These are phyloP conservation scores for Damaliscus lunatus DNA, from an alignment of 2,113 vertebrate genomes.

Conservation along the genomic window DNA sequence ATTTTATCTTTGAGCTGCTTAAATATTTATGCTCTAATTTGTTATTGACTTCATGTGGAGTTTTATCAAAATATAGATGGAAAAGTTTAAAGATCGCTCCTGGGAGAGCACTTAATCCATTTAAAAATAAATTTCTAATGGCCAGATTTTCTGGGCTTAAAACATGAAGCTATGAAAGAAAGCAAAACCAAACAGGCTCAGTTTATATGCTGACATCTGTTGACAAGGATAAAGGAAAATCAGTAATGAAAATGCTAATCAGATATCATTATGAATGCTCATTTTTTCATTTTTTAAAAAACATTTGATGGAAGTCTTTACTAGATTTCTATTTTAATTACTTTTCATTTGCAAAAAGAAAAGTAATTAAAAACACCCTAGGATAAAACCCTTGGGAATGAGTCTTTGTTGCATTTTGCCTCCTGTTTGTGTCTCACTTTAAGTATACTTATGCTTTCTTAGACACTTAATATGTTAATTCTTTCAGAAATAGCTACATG, in stretches of 20 bases:
- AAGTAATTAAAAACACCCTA: conserved; percentile 38
- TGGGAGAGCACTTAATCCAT: conserved; percentile 78
- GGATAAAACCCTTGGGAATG: background rate
- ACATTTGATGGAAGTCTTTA: conserved; percentile 51
- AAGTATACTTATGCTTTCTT: background rate
- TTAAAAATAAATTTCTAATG: conserved; percentile 77
- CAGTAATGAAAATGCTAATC: conserved; percentile 69
- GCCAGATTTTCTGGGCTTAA: conserved; percentile 74
- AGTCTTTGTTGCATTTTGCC: background rate
- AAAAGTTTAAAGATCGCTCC: conserved; percentile 79
- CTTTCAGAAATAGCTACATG: background rate
- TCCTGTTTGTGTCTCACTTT: background rate
- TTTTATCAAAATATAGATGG: conserved; percentile 83
- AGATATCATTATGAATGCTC: conserved; percentile 51
- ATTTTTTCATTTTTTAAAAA: conserved; percentile 31
- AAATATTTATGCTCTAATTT: conserved; percentile 85
- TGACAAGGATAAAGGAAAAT: conserved; percentile 55
- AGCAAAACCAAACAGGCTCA: conserved; percentile 38
- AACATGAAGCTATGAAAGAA: conserved; percentile 51
- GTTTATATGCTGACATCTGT: conserved; percentile 62
- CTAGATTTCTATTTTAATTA: conserved; percentile 62
- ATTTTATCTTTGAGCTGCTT: conserved; percentile 76
- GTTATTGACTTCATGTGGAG: conserved; percentile 84
- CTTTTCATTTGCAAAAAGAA: conserved; percentile 56
- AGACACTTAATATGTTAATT: background rate